Evolutionary conservation across 2,797 vertebrate genomes (phyloP), one percentile per base, ranked within the genome.

Genomic region (Knipowitschia caucasica): DNA sequence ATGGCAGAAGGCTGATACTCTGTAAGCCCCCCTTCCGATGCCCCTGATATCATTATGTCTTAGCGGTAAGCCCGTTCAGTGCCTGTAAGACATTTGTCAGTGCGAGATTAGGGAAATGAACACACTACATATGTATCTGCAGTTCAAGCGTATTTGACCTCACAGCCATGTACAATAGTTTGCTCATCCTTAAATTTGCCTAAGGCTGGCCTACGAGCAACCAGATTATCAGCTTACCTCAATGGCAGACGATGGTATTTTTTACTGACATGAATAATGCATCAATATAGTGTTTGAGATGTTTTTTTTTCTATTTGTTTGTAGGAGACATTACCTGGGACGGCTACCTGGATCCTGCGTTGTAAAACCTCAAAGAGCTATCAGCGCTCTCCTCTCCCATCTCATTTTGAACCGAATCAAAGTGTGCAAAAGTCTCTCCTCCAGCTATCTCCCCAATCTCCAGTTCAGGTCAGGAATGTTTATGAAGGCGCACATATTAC

Each of bases 331-430:
- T 71, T 69, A 46, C 40, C 72, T 83, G 68, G 77, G 71, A 78
- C 69, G 20, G 29, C 76, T 55, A 71, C 78, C 60, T 59, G 67
- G 72, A 66, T 75, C 75, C 81, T 83, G 76, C 73, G 73, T 75
- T 50, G 82, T 73, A 55, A n/a, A 89, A 83, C 84, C 89, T 90
- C 83, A 89, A 85, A 89, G 86, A 45, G 71, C 77, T 81, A 71
- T 82, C 79, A 88, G 82, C 80, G 74, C 79, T 80, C 81, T 73
- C 83, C 86, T 73, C 81, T 73, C 23, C 84, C 80, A 85, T 84
- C 84, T 91, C 86, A 90, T 90, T 91, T 44, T 90, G 82, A 84
- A 88, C 84, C 74, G 85, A 90, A 90, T 91, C 88, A 89, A 89
- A 91, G 87, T 91, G 89, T 91, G 88, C 40, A 89, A 91, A 86